phyloP scores from a whole-genome alignment of 2,888 invertebrate species.

The Phania funesta region DNA sequence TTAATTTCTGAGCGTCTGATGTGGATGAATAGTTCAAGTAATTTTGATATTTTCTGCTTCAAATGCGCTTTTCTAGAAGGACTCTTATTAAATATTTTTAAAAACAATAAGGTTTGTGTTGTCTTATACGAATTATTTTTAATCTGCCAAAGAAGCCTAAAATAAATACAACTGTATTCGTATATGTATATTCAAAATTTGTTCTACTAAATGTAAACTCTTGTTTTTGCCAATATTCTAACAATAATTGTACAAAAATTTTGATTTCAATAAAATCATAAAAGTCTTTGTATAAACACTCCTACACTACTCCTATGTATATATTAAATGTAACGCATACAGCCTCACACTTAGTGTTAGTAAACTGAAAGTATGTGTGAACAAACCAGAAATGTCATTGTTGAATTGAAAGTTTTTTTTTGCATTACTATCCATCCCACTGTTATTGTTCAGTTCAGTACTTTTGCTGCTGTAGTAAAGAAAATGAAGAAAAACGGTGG shows the following conservation, averaged over 20 bases:
- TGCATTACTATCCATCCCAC: slow-evolving; percentile 2
- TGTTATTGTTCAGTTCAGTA: slow-evolving; percentile 6
- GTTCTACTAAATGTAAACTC: no score
- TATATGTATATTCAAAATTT: not conserved
- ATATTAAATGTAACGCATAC: not conserved
- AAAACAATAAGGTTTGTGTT: no score
- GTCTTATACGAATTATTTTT: no score
- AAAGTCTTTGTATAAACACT: not conserved
- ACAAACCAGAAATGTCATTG: slow-evolving; percentile 59
- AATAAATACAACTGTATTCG: no score
- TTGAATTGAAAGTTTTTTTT: slow-evolving; percentile 23
- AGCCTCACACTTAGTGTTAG: slow-evolving; percentile 5
- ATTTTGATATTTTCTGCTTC: no score
- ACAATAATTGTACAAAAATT: not conserved
- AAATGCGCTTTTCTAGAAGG: no score
- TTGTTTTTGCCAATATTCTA: not conserved
- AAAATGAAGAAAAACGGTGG: slow-evolving; percentile 32
- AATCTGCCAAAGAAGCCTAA: no score
- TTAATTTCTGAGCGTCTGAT: no score
- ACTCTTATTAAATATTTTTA: no score
- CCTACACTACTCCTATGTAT: not conserved
- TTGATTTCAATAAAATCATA: not conserved
- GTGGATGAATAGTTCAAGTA: no score
- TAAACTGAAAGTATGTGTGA: slow-evolving; percentile 59
- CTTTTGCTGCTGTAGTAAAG: not conserved